Evolutionary conservation across 2,113 vertebrate species (phyloP), one percentile per base, ranked within the genome.

Genomic region (Austrofundulus limnaeus): DNA sequence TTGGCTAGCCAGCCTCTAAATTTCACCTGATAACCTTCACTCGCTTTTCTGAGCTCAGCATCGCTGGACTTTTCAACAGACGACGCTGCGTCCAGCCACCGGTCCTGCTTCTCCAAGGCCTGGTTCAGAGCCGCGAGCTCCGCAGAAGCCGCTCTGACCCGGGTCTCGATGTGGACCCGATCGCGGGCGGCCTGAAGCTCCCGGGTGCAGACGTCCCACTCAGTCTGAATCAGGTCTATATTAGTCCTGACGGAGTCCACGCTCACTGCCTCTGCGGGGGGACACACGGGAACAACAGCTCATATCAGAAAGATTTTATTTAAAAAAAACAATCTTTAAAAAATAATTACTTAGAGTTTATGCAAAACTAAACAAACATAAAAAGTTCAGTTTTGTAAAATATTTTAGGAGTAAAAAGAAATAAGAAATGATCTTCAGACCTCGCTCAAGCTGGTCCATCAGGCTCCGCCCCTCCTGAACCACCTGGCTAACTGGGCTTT

Each of bases 361-460:
- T 34, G 6, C 10, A 34, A 34, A 8, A 34, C 8, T 10, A 34
- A 34, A 34, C 10, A 34, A 34, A 34, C 10, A 34, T n/a, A n/a
- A n/a, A n/a, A n/a, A n/a, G n/a, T n/a, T n/a, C n/a, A n/a, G n/a
- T n/a, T n/a, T n/a, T n/a, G n/a, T n/a, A n/a, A n/a, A n/a, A n/a
- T n/a, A n/a, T n/a, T n/a, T n/a, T n/a, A n/a, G n/a, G n/a, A n/a
- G n/a, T n/a, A n/a, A n/a, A n/a, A n/a, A n/a, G n/a, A n/a, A n/a
- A n/a, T n/a, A n/a, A n/a, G n/a, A n/a, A n/a, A n/a, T 34, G 7
- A 28, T 64, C 11, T 41, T 46, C 49, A 63, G 90, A 99, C 97
- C 96, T 92, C 92, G 95, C 84, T 91, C 92, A 83, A 95, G 85
- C 76, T 95, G 93, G 39, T 94, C 94, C 80, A 92, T 77, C 71